These are phyloP conservation scores for Lamprotornis superbus DNA, from an alignment of 2,113 vertebrate species.

Conservation along the genomic window DNA sequence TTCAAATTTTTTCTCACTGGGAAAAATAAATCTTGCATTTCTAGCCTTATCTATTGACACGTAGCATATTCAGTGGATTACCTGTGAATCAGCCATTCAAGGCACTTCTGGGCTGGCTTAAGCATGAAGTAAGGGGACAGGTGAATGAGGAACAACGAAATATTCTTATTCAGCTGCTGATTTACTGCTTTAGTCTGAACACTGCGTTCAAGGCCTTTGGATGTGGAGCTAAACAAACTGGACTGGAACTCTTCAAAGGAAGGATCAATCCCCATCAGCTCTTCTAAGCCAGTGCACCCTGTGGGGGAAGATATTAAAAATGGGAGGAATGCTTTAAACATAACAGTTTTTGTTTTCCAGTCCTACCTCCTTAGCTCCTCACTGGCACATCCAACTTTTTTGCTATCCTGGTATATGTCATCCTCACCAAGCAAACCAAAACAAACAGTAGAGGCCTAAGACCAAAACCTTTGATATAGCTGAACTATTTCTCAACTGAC, in stretches of 20 bases:
- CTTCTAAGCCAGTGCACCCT: constrained; percentile 96
- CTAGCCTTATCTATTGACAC: background rate
- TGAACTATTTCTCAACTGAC: background rate
- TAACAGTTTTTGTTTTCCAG: background rate
- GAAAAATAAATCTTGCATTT: background rate
- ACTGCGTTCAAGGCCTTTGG: constrained; percentile 87
- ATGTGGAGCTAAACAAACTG: constrained; percentile 84
- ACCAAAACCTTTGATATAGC: background rate
- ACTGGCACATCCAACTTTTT: background rate
- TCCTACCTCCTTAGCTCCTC: background rate
- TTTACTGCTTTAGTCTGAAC: constrained; percentile 91
- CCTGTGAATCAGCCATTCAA: constrained; percentile 97
- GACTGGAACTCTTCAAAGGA: constrained; percentile 86
- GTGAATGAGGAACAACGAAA: constrained; percentile 87
- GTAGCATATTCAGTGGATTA: constrained; percentile 43
- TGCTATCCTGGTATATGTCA: background rate
- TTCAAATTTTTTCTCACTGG: background rate
- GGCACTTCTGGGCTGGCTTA: constrained; percentile 94
- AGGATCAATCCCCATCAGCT: constrained; percentile 89
- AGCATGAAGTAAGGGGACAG: constrained; percentile 94
- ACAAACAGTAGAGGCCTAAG: background rate
- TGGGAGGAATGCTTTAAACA: background rate
- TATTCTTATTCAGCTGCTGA: constrained; percentile 82
- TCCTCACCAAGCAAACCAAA: background rate
- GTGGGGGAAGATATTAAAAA: background rate